These are phyloP conservation scores for Conomelus anceps DNA, from an alignment of 2,888 invertebrate genomes.

Conservation along the genomic window DNA sequence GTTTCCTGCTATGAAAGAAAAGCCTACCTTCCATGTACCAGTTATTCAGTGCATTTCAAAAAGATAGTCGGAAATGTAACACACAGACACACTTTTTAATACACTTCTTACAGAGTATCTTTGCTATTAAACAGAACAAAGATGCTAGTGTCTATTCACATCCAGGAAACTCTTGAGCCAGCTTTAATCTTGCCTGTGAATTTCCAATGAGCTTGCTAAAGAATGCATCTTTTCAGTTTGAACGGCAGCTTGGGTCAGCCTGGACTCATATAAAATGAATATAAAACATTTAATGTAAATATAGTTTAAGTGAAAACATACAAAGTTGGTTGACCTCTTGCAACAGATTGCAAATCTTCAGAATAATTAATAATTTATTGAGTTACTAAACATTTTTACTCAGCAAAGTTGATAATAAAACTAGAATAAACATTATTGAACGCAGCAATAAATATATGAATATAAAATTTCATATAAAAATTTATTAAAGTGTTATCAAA, in stretches of 20 bases:
- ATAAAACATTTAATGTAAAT: not conserved
- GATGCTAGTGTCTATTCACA: not conserved
- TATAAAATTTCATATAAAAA: too few relatives aligned
- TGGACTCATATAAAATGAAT: not conserved
- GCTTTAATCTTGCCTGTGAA: not conserved
- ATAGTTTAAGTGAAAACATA: not conserved
- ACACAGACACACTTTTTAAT: not conserved
- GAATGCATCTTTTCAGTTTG: not conserved
- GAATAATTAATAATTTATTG: not conserved
- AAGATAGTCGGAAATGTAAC: not conserved
- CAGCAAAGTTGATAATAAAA: too few relatives aligned
- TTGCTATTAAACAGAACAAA: not conserved
- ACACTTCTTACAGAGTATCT: not conserved
- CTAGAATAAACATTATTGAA: too few relatives aligned
- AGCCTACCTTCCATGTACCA: not conserved
- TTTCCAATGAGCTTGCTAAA: not conserved
- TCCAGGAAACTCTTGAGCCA: not conserved
- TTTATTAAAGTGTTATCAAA: too few relatives aligned
- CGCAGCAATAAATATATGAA: too few relatives aligned
- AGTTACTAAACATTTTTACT: too few relatives aligned
- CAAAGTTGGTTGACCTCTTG: not conserved
- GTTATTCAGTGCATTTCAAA: not conserved
- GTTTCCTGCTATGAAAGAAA: not conserved
- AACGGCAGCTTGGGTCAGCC: too few relatives aligned
- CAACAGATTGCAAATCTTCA: not conserved